Base-by-base conservation (phyloP, 2,797 vertebrate species). In the Halcyon chelicuti region DNA sequence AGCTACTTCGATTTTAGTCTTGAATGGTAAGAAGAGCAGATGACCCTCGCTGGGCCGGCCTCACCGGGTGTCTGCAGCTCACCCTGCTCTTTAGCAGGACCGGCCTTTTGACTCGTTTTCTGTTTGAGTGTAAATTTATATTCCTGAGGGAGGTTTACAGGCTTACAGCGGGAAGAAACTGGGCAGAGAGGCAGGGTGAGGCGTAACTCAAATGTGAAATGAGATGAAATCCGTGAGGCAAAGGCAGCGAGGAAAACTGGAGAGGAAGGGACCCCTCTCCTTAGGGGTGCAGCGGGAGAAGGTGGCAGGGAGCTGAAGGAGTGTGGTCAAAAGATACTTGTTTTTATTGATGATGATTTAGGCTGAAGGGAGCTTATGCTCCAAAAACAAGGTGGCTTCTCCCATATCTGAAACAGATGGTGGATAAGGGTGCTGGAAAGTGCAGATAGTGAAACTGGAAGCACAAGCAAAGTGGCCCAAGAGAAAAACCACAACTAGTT, bases 1-100 rank as follows among this genome's bases (percentile, higher is more conserved):
- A 98, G 97, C 96, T 99, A 99, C 95, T 99, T 99, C 60, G 98
- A 99, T 94, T 99, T 99, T 88, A 98, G 86, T 72, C 95, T 99
- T 1, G 98, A 99, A 94, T 99, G 99, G 99, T 99, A 94, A 98
- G 98, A 51, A 4, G 35, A 88, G 77, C 44, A 35, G 13, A 37
- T 18, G 14, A 21, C 31, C 67, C 29, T 7, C 1, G 0, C 67
- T 15, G 18, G 37, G 47, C 28, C 47, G 7, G n/a, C 7, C 21
- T 47, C 51, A 20, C 40, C 80, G 54, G 8, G 13, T 10, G n/a
- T 55, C 37, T 42, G 77, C 13, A 58, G 33, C 55, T 88, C 37
- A 33, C 68, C 1, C 5, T 70, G 57, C 17, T 85, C 82, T 74
- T 46, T 25, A 29, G 7, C 4, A 31, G 47, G 29, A 84, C n/a